Percentiles rank a stretch among this genome's conserved stretches.
Evolutionary conservation across 1,140 invertebrate genomes (phyloP).

Genomic region (Drosophila willistoni): DNA sequence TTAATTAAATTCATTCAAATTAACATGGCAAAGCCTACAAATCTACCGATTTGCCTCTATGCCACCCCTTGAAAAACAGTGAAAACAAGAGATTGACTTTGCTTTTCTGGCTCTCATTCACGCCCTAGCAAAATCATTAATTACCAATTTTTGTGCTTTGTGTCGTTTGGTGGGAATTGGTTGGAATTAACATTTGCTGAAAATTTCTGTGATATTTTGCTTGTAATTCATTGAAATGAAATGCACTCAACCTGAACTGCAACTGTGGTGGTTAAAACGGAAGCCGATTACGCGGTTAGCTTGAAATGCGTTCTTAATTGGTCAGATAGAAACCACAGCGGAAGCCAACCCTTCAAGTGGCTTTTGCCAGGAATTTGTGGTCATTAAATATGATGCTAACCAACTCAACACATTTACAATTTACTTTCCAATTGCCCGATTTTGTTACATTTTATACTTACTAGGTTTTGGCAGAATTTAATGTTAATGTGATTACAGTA

Average conservation of each 20-base stretch:
- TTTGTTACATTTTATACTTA: too few relatives aligned
- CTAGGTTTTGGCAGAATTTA: neutral
- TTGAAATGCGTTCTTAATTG: conserved; percentile 74
- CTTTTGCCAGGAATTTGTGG: conserved; percentile 56
- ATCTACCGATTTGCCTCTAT: conserved; percentile 9
- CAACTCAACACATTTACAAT: conserved; percentile 40
- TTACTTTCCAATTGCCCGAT: conserved; percentile 24
- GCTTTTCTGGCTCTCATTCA: neutral
- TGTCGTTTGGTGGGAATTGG: conserved; percentile 25
- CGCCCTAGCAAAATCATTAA: conserved; percentile 46
- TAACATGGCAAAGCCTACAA: conserved; percentile 51
- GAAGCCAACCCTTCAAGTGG: conserved; percentile 35
- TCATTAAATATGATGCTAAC: conserved; percentile 54
- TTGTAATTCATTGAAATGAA: conserved; percentile 79
- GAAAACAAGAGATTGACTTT: neutral
- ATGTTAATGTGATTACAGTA: conserved; percentile 59
- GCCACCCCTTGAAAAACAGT: neutral
- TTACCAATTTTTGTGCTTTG: conserved; percentile 67
- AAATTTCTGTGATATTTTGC: conserved; percentile 66
- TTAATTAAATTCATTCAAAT: conserved; percentile 80
- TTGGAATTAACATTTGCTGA: conserved; percentile 59
- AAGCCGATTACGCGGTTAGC: conserved; percentile 58
- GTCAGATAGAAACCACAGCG: conserved; percentile 44
- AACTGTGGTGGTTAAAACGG: conserved; percentile 7
- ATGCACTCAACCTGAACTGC: conserved; percentile 76